phyloP scores from a whole-genome alignment of 1,140 invertebrate genomes.

The Lucilia sericata region DNA sequence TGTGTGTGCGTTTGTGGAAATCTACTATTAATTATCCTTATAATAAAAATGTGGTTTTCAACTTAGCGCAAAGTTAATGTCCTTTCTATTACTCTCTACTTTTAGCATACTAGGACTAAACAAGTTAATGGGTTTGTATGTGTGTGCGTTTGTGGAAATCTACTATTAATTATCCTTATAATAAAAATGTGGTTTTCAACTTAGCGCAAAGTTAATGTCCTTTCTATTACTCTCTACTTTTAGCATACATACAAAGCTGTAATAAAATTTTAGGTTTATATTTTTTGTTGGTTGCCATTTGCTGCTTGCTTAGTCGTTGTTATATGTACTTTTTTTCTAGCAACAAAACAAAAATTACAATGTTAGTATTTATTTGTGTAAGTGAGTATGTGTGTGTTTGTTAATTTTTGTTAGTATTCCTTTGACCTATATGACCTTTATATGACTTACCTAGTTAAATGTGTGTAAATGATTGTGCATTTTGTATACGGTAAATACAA shows the following conservation, averaged over 20 bases:
- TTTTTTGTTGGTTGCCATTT: neutral
- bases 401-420: constrained; percentile 5
- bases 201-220: constrained; percentile 40
- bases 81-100: constrained; percentile 35
- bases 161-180: constrained; percentile 36
- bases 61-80: constrained; percentile 39
- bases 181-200: constrained; percentile 31
- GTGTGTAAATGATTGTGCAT: constrained; percentile 7
- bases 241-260: neutral
- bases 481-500: neutral
- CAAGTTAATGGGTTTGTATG: too few relatives aligned
- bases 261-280: constrained; percentile 15
- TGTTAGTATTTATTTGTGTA: neutral
- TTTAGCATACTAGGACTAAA: neutral
- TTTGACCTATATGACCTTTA: constrained; percentile 41
- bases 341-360: constrained; percentile 1
- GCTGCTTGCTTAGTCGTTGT: neutral
- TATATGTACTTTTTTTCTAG: neutral
- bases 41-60: constrained; percentile 33
- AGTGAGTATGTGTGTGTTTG: too few relatives aligned
- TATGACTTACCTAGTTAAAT: constrained; percentile 39
- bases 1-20: neutral
- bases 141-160: neutral
- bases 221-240: constrained; percentile 30
- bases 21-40: constrained; percentile 33